Base-by-base conservation (phyloP, 2,113 vertebrate species). In the Grallaria varia region DNA sequence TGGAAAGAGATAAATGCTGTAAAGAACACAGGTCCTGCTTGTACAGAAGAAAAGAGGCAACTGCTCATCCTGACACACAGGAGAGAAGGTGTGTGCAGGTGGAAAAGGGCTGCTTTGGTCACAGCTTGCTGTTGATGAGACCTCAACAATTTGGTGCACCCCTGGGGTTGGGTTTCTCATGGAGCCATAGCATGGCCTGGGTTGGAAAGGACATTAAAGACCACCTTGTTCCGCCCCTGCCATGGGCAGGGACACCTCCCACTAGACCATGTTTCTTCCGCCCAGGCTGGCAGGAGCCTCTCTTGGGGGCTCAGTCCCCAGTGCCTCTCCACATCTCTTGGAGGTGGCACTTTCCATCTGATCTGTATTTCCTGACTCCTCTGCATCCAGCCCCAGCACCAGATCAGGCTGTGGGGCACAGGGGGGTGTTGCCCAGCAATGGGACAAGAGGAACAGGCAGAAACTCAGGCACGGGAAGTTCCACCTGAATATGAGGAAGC, bases 321-420 rank as follows among this genome's bases (percentile, higher is more conserved):
- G 8, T 37, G 42, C 31, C 31, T 53, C 19, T n/a, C 37, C 67
- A 58, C 24, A 8, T 63, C 53, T 67, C 56, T 55, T 28, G 19
- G 82, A 89, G 19, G 31, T 37, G 37, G 12, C 14, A 23, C 7
- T 33, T 77, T 50, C 22, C 31, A 22, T 15, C 80, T 50, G 4
- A 28, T 13, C 52, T 59, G 9, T 39, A n/a, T 67, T 81, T 89
- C 45, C 39, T 59, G 77, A 45, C 30, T 84, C 28, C 27, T 72
- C 31, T 21, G 4, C 40, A 33, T 24, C 56, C 39, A 80, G 0
- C 9, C 21, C 12, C 79, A 30, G 10, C 0, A 2, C 2, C 19
- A 24, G 63, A 28, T 58, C 49, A 77, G 68, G 50, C 30, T 1
- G 0, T 13, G n/a, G 56, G 23, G 8, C 52, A 24, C 0, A 0